Percentiles rank a stretch among this genome's conserved stretches.
phyloP scores from a whole-genome alignment of 1,140 invertebrate genomes.

The Antheraea pernyi region DNA sequence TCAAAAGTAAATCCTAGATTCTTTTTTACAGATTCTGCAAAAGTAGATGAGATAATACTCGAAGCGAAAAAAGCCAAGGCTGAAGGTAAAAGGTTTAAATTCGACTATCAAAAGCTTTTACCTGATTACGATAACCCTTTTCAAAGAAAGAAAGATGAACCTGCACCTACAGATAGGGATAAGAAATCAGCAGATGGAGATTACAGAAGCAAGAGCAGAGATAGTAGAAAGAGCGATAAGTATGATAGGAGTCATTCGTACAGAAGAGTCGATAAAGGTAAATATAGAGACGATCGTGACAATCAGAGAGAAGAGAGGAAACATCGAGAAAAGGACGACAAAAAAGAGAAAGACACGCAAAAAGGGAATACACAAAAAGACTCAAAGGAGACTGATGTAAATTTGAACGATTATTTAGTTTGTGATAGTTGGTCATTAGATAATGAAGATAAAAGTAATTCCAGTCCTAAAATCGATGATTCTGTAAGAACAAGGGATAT shows the following conservation, averaged over 20 bases:
- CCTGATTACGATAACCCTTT: conserved; percentile 71
- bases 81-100: conserved; percentile 67
- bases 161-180: conserved; percentile 23
- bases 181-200: conserved; percentile 36
- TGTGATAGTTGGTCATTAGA: conserved; percentile 76
- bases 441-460: conserved; percentile 60
- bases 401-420: conserved; percentile 67
- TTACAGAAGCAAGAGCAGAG: conserved; percentile 31
- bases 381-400: conserved; percentile 56
- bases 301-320: conserved; percentile 25
- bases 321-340: conserved; percentile 20
- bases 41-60: conserved; percentile 67
- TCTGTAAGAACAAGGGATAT: conserved; percentile 25
- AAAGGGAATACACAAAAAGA: conserved; percentile 21
- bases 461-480: conserved; percentile 52
- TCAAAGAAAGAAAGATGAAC: conserved; percentile 60
- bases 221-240: conserved; percentile 41
- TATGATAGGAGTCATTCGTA: conserved; percentile 46
- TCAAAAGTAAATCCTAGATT: too few species aligned
- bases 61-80: conserved; percentile 64
- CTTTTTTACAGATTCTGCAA: conserved; percentile 53
- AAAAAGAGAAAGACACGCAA: conserved; percentile 33
- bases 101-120: conserved; percentile 64
- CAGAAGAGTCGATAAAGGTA: conserved; percentile 45
- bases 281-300: conserved; percentile 28